Evolutionary conservation across 2,113 vertebrate species (phyloP).

Genomic region (Tachysurus vachellii): DNA sequence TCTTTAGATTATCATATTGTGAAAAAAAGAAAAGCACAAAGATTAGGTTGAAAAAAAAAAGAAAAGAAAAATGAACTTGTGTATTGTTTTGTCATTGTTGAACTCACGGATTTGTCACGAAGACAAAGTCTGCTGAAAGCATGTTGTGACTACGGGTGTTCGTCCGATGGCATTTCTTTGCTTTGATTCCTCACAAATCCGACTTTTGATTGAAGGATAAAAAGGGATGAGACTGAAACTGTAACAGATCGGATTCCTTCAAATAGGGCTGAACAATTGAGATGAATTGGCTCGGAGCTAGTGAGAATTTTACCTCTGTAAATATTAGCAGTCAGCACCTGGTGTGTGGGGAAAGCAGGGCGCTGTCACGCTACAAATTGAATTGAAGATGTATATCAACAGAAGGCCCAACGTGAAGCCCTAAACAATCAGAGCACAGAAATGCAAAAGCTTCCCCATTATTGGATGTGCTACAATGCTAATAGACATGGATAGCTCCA

Average conservation of each 20-base stretch:
- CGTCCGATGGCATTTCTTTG: constrained; percentile 48
- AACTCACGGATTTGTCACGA: constrained; percentile 36
- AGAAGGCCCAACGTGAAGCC: constrained; percentile 33
- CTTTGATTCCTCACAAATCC: constrained; percentile 56
- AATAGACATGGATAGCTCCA: constrained; percentile 30
- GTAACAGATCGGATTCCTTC: constrained; percentile 29
- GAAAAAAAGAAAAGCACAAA: background rate
- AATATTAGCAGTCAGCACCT: constrained; percentile 54
- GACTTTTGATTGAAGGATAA: constrained; percentile 57
- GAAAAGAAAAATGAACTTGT: background rate
- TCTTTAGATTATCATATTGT: constrained; percentile 31
- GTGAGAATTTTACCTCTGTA: constrained; percentile 33
- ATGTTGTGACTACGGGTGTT: constrained; percentile 47
- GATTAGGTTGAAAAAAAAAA: background rate
- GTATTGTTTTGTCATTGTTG: constrained; percentile 44
- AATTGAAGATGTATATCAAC: constrained; percentile 57
- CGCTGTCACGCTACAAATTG: constrained; percentile 53
- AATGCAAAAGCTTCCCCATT: constrained; percentile 5
- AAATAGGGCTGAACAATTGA: constrained; percentile 38
- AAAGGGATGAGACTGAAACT: constrained; percentile 45
- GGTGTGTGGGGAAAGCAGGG: constrained; percentile 41
- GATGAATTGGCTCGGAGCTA: constrained; percentile 30
- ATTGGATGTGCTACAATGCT: constrained; percentile 37
- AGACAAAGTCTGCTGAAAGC: constrained; percentile 18
- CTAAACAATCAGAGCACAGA: constrained; percentile 29